These are phyloP conservation scores for Rapana venosa DNA, from an alignment of 2,888 invertebrate species.

Conservation along the genomic window DNA sequence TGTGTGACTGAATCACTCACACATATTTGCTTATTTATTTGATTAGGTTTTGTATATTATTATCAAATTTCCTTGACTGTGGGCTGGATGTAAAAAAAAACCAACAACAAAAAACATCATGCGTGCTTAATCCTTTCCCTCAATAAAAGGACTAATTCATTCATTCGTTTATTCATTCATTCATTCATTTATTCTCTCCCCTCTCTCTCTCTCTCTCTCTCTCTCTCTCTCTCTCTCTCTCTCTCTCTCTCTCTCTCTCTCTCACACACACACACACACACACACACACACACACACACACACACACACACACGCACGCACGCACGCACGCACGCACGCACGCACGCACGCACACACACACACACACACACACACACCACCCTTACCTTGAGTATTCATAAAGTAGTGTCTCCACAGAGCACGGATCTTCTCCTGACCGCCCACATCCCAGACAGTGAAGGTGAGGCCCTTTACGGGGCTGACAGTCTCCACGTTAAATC, in stretches of 20 bases:
- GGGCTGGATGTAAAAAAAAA: too few species aligned
- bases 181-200: too few species aligned
- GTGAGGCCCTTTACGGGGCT: constrained; percentile 70
- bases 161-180: too few species aligned
- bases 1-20: too few species aligned
- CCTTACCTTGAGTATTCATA: constrained; percentile 69
- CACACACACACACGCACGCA: neutral
- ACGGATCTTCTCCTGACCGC: constrained; percentile 76
- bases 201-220: constrained; percentile 16
- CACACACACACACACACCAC: neutral
- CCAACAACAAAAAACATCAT: too few species aligned
- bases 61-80: too few species aligned
- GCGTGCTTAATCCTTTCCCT: too few species aligned
- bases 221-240: too few species aligned
- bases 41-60: too few species aligned
- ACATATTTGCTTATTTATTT: too few species aligned
- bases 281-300: constrained; percentile 9
- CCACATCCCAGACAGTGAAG: constrained; percentile 78
- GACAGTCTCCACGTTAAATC: constrained; percentile 78
- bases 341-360: neutral
- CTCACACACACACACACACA: neutral
- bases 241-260: neutral
- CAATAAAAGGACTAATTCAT: too few species aligned
- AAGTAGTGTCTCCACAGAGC: constrained; percentile 77
- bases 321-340: neutral